phyloP scores from a whole-genome alignment of 2,113 vertebrate species.

The Antennarius striatus region DNA sequence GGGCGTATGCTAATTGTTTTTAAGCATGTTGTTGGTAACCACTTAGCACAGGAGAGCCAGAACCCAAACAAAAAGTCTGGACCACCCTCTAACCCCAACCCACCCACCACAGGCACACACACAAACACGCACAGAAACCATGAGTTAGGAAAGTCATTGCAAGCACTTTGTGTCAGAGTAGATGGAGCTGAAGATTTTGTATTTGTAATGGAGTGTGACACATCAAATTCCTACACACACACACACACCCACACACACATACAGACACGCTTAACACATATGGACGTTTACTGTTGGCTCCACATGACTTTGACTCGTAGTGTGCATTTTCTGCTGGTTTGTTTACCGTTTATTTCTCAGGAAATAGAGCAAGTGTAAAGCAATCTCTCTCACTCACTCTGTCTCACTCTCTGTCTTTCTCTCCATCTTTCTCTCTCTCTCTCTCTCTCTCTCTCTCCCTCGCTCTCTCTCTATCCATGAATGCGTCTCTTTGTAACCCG shows the following conservation, averaged over 20 bases:
- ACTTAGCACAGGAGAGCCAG: slow-evolving; percentile 11
- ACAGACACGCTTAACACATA: slow-evolving; percentile 5
- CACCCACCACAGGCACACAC: background rate
- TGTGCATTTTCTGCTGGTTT: slow-evolving; percentile 53
- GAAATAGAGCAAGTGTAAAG: slow-evolving; percentile 61
- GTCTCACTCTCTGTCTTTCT: slow-evolving; percentile 23
- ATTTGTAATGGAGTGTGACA: slow-evolving; percentile 37
- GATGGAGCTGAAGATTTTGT: slow-evolving; percentile 7
- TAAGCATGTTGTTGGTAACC: slow-evolving; percentile 41
- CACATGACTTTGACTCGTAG: slow-evolving; percentile 39
- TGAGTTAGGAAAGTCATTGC: background rate
- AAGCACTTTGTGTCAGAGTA: slow-evolving; percentile 12
- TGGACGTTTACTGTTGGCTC: slow-evolving; percentile 35
- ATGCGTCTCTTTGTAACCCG: slow-evolving; percentile 75
- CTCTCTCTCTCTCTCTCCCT: slow-evolving; percentile 31
- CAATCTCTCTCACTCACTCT: background rate
- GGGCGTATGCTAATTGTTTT: slow-evolving; percentile 44
- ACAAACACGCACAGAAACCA: background rate
- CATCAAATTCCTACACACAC: slow-evolving; percentile 19
- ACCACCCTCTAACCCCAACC: background rate
- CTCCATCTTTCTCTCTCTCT: slow-evolving; percentile 4
- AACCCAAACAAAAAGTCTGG: background rate
- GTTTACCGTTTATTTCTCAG: slow-evolving; percentile 70
- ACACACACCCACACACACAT: slow-evolving; percentile 9
- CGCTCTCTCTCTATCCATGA: slow-evolving; percentile 55